Evolutionary conservation across 2,888 invertebrate genomes (phyloP), one percentile per base, ranked within the genome.

Genomic region (Vesta saturnalis): DNA sequence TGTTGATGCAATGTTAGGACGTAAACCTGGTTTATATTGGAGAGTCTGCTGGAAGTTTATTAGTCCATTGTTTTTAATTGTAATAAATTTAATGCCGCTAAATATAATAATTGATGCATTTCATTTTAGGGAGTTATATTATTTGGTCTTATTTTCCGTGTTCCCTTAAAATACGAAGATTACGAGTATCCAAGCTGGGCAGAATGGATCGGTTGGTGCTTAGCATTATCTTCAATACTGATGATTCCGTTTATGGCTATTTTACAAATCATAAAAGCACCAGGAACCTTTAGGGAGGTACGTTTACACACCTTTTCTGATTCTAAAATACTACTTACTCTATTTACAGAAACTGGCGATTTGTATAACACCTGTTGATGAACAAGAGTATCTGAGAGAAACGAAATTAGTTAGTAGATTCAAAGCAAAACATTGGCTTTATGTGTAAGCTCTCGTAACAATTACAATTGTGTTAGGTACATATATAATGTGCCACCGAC

Each of bases 41-140:
- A 86, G 93, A 78, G 88, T 94, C 78, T 94, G 94, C 80, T 94
- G 94, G 94, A 94, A 94, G 81, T 93, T 93, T 79, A 87, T 94
- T 78, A 93, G 92, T 77, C 94, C 94, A 0, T 85, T 88, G 43
- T 92, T 94, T 77, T 90, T 94, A 62, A 89, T 92, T 79, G 94
- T 94, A 86, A 89, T 90, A n/a, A 47, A 19, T 62, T 21, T 39
- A 19, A 39, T 30, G 1, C 10, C 15, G 49, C 47, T 43, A 60
- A 62, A 16, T 55, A 14, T 43, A 21, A 6, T 49, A 35, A 46
- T 18, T 49, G 18, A 23, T 14, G 43, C 39, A 8, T 59, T 47
- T 62, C 64, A 70, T 78, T 80, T 14, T 81, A 90, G 90, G 89
- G 89, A 23, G 90, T 91, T 6, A 89, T 90, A 21, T 87, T 89